A percentile compares a stretch with the other conserved stretches of the same genome.
phyloP scores from a whole-genome alignment of 2,113 vertebrate species.

The Crocuta crocuta region DNA sequence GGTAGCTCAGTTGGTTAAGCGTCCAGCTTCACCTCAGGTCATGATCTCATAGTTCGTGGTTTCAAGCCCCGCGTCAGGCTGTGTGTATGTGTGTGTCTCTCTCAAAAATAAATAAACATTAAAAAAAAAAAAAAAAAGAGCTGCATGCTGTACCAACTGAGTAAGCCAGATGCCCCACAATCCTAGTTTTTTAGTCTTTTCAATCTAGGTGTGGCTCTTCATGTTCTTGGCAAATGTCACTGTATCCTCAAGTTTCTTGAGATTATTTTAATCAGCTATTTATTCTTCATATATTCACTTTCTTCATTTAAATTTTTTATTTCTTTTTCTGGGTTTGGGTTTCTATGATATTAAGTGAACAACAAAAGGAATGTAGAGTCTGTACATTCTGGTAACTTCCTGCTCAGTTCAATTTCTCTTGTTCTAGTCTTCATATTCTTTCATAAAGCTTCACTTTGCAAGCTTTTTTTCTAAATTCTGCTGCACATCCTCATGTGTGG shows the following conservation, averaged over 20 bases:
- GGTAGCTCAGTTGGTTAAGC: too few species aligned
- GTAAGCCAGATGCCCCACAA: background rate
- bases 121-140: background rate
- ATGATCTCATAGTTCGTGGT: too few species aligned
- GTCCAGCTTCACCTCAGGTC: too few species aligned
- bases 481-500: constrained; percentile 81
- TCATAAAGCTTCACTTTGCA: constrained; percentile 92
- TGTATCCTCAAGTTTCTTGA: constrained; percentile 93
- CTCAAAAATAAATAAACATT: too few species aligned
- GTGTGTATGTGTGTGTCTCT: too few species aligned
- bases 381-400: constrained; percentile 92
- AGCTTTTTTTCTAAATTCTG: constrained; percentile 83
- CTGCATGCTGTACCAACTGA: background rate
- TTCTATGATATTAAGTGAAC: constrained; percentile 84
- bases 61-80: too few species aligned
- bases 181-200: constrained; percentile 89
- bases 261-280: constrained; percentile 94
- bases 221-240: constrained; percentile 92
- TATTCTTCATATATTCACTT: constrained; percentile 93
- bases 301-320: constrained; percentile 95
- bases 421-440: constrained; percentile 91
- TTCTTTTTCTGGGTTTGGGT: constrained; percentile 91
- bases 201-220: constrained; percentile 90
- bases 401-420: constrained; percentile 93
- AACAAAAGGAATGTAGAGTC: constrained; percentile 88